Evolutionary conservation across 2,113 vertebrate species (phyloP).

Genomic region (Phylloscopus trochiloides): DNA sequence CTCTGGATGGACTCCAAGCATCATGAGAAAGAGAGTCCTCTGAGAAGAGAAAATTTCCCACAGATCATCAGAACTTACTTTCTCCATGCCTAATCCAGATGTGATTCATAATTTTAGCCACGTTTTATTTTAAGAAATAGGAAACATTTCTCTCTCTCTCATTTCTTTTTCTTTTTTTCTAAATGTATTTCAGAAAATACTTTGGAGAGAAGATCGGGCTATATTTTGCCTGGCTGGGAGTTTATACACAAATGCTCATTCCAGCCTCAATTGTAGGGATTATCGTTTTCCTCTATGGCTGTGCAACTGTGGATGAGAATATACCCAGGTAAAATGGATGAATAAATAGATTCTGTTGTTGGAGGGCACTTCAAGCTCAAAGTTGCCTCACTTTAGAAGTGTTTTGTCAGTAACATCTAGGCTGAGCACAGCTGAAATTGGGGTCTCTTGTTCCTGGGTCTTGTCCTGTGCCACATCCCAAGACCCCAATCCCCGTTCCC

Average conservation of each 20-base stretch:
- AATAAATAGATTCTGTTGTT: neutral
- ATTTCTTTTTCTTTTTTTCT: neutral
- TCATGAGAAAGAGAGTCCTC: conserved; percentile 40
- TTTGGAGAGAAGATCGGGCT: conserved; percentile 98
- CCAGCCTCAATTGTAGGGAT: conserved; percentile 91
- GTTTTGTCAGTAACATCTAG: neutral
- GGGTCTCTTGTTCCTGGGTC: neutral
- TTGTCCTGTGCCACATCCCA: neutral
- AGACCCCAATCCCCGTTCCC: accelerated
- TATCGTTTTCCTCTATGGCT: conserved; percentile 95
- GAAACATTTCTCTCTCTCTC: conserved; percentile 19
- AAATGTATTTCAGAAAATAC: conserved; percentile 84
- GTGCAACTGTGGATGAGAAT: conserved; percentile 89
- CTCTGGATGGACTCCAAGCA: neutral
- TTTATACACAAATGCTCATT: conserved; percentile 98
- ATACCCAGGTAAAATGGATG: conserved; percentile 86
- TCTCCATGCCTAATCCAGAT: conserved; percentile 49
- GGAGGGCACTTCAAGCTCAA: neutral
- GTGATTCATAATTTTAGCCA: conserved; percentile 53
- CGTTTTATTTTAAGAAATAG: conserved; percentile 55
- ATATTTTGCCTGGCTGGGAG: conserved; percentile 97
- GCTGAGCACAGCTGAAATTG: neutral
- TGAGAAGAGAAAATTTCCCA: conserved; percentile 55
- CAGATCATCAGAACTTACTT: conserved; percentile 45
- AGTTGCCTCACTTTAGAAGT: neutral